These are phyloP conservation scores for Gastrophysa polygoni DNA, from an alignment of 2,888 invertebrate species.

Conservation along the genomic window DNA sequence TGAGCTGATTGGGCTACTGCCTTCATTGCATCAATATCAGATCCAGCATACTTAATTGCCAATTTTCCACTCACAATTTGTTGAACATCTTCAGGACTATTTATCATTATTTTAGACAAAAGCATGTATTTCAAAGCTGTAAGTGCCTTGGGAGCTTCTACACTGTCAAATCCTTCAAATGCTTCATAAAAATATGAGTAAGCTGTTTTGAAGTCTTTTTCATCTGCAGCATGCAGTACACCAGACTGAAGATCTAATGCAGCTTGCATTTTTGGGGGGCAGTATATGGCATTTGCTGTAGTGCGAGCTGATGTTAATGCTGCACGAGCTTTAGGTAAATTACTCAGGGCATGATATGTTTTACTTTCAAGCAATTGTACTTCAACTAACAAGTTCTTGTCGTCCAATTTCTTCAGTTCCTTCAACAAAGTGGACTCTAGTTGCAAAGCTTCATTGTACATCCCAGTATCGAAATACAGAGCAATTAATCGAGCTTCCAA, in stretches of 20 bases:
- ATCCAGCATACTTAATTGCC: conserved; percentile 94
- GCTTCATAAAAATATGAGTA: conserved; percentile 99
- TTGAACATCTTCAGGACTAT: conserved; percentile 94
- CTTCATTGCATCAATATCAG: conserved; percentile 97
- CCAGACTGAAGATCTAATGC: conserved; percentile 97
- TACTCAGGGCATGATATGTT: conserved; percentile 96
- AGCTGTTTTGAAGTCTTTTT: conserved; percentile 99
- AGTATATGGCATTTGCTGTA: conserved; percentile 99
- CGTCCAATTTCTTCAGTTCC: conserved; percentile 98
- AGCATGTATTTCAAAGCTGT: conserved; percentile 99
- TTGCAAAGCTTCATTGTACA: conserved; percentile 85
- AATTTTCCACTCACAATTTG: conserved; percentile 95
- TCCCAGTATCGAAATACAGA: conserved; percentile 89
- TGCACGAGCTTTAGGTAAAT: conserved; percentile 94
- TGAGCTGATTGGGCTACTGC: conserved; percentile 96
- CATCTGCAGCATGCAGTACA: conserved; percentile 99
- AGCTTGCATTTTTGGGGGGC: conserved; percentile 98
- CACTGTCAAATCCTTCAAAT: conserved; percentile 97
- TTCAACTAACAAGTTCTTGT: conserved; percentile 97
- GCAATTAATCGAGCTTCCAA: conserved; percentile 94
- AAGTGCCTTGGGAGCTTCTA: conserved; percentile 88
- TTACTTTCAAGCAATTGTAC: conserved; percentile 98
- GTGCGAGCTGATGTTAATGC: conserved; percentile 97
- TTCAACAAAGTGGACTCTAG: conserved; percentile 86
- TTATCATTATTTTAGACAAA: conserved; percentile 97